Evolutionary conservation across 1,140 invertebrate genomes (phyloP), one percentile per base, ranked within the genome.

Genomic region (Wiebesia pumilae): DNA sequence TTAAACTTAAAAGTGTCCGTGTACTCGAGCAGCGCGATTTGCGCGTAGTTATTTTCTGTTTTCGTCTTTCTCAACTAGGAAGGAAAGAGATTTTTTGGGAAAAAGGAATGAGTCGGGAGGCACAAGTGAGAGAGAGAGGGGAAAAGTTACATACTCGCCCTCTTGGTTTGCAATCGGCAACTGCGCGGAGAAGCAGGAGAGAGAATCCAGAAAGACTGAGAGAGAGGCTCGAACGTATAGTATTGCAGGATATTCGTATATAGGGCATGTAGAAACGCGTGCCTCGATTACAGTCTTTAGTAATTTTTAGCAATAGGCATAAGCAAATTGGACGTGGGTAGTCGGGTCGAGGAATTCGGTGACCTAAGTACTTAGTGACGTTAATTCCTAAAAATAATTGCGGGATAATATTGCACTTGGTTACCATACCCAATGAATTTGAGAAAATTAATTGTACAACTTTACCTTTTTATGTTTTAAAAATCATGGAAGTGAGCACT

Each of bases 81-180:
- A 12, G n/a, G 69, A 27, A 3, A 10, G 38, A 43, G 24, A 24
- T 33, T 43, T 75, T 75, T 43, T 16, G 12, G 21, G 21, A 12
- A 43, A 38, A n/a, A 75, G 21, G 43, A 75, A 43, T 43, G 71
- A 24, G 33, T 69, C 4, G 0, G 10, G 19, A 43, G 71, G 14
- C 10, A 12, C 16, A 43, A 24, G 40, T 43, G 65, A 33, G n/a
- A 69, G 65, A 35, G 65, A 35, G 3, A 9, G 65, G 35, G 24
- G 40, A 27, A 75, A 75, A 75, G 71, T 75, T 40, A 16, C 14
- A 75, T n/a, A 75, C 40, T 43, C 71, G 71, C 71, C 71, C 71
- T 75, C 38, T 75, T 27, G 71, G 27, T 21, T 75, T n/a, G 38
- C 24, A 43, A 24, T 43, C 71, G 24, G 21, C 38, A 75, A 75